Evolutionary conservation across 2,888 invertebrate species (phyloP), one percentile per base, ranked within the genome.

Genomic region (Acrocyrtus sp.): DNA sequence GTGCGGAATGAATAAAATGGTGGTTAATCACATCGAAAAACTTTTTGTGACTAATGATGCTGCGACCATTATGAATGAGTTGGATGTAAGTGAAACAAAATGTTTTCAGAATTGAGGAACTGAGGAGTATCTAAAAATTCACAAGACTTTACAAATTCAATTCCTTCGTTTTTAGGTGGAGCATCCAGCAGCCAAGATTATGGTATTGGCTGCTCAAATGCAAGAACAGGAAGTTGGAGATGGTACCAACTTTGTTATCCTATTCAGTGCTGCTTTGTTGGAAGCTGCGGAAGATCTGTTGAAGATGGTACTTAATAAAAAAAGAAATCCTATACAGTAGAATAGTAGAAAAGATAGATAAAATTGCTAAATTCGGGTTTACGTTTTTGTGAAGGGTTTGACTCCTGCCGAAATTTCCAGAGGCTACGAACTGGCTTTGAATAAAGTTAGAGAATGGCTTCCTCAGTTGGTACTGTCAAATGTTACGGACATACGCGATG

Each of bases 1-100:
- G 8, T 96, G 96, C 87, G 99, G 98, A 81, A 93, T 93, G 94
- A 99, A 99, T 85, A 99, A 99, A 88, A 98, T 99, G 94, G 92
- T 99, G 22, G 98, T 99, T 72, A 99, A 99, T 86, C 98, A 99
- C 84, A 89, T 99, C 80, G 98, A 98, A 83, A 99, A 99, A 84
- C 90, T 98, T 81, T 99, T 98, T 86, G 95, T 99, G 3, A 99
- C 99, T 0, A 98, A 96, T 84, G 99, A 99, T 88, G 99, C 98
- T 22, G 98, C 96, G 0, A 99, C 99, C 0, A 98, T 99, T 76
- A 93, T 99, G 81, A 89, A 93, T 77, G 96, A 98, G 84, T 85
- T 98, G 48, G 96, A 98, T 87, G 87, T 87, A 82, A 81, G 82
- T 74, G 17, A n/a, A n/a, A n/a, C n/a, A 19, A 39, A 39, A 39